Conservation (phyloP, 2,888 invertebrate genomes). For the Ptilodon capucinus region DNA sequence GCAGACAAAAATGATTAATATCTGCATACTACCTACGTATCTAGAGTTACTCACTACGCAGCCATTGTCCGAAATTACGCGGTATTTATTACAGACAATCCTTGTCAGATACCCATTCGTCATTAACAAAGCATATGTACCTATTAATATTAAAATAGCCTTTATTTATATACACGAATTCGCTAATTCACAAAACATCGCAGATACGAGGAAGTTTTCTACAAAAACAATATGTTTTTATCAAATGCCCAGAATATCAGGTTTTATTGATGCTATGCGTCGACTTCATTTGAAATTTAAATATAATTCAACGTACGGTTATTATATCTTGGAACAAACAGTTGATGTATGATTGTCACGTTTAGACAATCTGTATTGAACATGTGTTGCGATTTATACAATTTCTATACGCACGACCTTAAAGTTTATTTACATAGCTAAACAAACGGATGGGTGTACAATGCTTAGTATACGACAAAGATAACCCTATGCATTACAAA, state of each 20-base stretch:
- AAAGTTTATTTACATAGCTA: neutral
- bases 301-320: constrained; percentile 11
- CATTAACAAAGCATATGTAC: neutral
- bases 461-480: neutral
- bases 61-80: neutral
- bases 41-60: too few species aligned
- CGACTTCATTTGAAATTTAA: constrained; percentile 32
- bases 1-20: too few species aligned
- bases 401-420: neutral
- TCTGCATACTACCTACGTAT: too few species aligned
- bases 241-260: constrained; percentile 21
- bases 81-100: neutral
- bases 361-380: neutral
- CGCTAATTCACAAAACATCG: constrained; percentile 4
- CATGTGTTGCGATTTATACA: neutral
- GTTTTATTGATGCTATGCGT: constrained; percentile 19
- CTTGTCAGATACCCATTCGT: neutral
- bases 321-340: neutral
- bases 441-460: neutral
- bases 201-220: constrained; percentile 18
- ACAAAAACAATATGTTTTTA: constrained; percentile 8
- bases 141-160: too few species aligned
- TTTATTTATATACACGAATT: neutral
- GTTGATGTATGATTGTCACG: constrained; percentile 1
- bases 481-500: neutral